Percentiles rank a stretch among this genome's conserved stretches.
Evolutionary conservation across 2,888 invertebrate species (phyloP).

Genomic region (Drosophila algonquin): DNA sequence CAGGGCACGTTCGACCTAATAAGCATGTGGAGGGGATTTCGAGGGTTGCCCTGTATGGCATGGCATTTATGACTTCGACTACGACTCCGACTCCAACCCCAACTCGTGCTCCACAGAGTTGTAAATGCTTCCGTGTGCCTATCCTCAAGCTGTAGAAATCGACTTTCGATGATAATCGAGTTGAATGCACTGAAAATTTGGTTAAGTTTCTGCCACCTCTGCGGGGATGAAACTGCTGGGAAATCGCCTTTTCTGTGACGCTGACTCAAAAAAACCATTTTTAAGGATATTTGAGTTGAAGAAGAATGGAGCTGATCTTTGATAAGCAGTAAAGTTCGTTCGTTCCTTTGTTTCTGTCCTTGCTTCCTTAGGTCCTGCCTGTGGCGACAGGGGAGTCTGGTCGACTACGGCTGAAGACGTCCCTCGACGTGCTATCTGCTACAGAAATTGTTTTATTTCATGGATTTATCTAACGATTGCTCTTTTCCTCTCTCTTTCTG

Average conservation of each 20-base stretch:
- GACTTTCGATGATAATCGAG: constrained; percentile 74
- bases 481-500: constrained; percentile 15
- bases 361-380: constrained; percentile 23
- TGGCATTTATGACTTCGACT: constrained; percentile 6
- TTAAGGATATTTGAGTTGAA: background rate
- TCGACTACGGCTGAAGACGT: background rate
- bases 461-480: constrained; percentile 35
- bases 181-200: constrained; percentile 66
- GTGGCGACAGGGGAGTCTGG: background rate
- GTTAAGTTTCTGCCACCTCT: constrained; percentile 28
- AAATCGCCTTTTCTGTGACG: background rate
- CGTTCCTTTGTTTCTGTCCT: constrained; percentile 8
- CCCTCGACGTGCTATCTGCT: background rate
- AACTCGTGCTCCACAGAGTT: constrained; percentile 8
- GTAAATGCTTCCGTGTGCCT: constrained; percentile 61
- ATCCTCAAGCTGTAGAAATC: constrained; percentile 44
- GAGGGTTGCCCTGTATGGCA: background rate
- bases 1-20: constrained; percentile 76
- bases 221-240: background rate
- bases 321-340: constrained; percentile 34
- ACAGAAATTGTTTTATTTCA: constrained; percentile 37
- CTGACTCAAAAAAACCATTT: background rate
- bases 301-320: constrained; percentile 20
- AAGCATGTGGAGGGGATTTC: constrained; percentile 44
- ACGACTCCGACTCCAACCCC: background rate